Evolutionary conservation across 2,797 vertebrate genomes (phyloP).

Genomic region (Neoniphon sammara): DNA sequence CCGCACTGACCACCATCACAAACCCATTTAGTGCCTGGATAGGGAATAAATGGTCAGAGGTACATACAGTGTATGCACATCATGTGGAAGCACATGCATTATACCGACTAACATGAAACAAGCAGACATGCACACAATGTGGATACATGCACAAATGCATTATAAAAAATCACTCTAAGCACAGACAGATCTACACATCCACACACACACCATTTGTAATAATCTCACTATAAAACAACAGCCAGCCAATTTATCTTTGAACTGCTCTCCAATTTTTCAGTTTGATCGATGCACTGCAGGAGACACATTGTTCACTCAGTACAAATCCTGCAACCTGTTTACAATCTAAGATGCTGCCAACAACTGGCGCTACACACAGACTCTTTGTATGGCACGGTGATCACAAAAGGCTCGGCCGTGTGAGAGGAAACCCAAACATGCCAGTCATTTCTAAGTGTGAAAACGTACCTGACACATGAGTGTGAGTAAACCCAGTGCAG

Average conservation of each 20-base stretch:
- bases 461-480: constrained; percentile 43
- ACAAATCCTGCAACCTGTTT: constrained; percentile 14
- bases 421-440: constrained; percentile 21
- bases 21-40: constrained; percentile 85
- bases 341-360: background rate
- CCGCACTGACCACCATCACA: constrained; percentile 82
- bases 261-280: background rate
- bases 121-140: constrained; percentile 4
- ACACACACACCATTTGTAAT: background rate
- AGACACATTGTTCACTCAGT: background rate
- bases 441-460: constrained; percentile 25
- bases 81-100: background rate
- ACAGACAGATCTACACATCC: background rate
- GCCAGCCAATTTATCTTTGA: background rate
- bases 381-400: constrained; percentile 28
- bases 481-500: constrained; percentile 11
- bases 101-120: background rate
- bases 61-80: background rate
- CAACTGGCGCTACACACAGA: constrained; percentile 40
- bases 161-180: background rate
- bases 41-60: constrained; percentile 11
- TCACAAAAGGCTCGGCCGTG: background rate
- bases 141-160: background rate
- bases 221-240: background rate
- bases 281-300: background rate